Conservation (phyloP, 2,113 vertebrate genomes). For the Notarius lentiginosus region DNA sequence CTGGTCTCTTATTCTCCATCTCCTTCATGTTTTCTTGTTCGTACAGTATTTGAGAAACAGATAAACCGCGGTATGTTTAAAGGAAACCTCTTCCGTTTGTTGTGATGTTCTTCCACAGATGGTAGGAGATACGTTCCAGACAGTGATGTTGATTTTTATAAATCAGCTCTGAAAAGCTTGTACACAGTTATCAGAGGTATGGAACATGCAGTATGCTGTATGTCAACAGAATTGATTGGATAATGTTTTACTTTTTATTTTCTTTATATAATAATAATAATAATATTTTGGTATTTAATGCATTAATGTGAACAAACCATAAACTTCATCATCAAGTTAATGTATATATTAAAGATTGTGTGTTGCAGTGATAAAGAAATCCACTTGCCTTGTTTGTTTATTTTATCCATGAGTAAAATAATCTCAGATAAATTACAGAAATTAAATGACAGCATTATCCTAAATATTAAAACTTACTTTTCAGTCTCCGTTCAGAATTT, state of each 20-base stretch:
- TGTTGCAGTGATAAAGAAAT: background rate
- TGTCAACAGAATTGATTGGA: background rate
- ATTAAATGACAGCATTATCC: no score
- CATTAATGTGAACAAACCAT: background rate
- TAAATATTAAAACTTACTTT: background rate
- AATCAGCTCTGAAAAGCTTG: constrained; percentile 60
- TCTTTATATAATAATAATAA: background rate
- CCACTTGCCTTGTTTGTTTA: background rate
- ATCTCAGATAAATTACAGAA: background rate
- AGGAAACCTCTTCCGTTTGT: background rate
- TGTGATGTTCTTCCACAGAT: constrained; percentile 55
- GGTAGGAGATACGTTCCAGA: constrained; percentile 69
- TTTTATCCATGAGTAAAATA: background rate
- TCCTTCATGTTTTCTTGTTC: background rate
- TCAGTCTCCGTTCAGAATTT: background rate
- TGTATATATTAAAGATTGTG: background rate
- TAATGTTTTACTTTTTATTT: background rate
- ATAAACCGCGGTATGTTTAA: background rate
- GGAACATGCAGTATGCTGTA: background rate
- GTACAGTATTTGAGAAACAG: background rate
- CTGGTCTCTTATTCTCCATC: background rate
- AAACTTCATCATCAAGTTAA: background rate
- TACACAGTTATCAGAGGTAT: constrained; percentile 65
- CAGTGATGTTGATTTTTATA: constrained; percentile 49
- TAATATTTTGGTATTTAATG: background rate